Evolutionary conservation across 2,113 vertebrate genomes (phyloP).

Genomic region (Stegostoma tigrinum): DNA sequence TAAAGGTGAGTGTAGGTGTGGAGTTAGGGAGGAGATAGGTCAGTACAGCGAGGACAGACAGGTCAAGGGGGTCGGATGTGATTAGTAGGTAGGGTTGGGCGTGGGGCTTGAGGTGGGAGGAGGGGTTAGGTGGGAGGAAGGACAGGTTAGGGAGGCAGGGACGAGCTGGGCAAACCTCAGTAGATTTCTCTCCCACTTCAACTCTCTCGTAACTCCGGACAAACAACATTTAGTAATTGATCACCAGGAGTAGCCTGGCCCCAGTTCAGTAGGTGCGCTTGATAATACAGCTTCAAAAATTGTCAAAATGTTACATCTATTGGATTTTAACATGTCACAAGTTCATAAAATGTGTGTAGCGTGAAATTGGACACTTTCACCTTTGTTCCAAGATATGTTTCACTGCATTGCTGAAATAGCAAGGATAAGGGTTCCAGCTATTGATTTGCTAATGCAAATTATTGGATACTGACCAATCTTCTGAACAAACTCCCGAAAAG

Average conservation of each 20-base stretch:
- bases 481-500: background rate
- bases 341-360: background rate
- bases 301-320: background rate
- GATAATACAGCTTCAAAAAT: background rate
- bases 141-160: too few species aligned
- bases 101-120: too few species aligned
- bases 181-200: too few species aligned
- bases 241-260: background rate
- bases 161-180: too few species aligned
- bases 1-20: too few species aligned
- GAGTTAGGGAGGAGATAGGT: too few species aligned
- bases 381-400: background rate
- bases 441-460: background rate
- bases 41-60: too few species aligned
- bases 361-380: background rate
- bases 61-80: too few species aligned
- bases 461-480: background rate
- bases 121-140: too few species aligned
- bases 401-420: background rate
- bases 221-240: background rate
- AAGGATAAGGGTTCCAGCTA: background rate
- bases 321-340: background rate
- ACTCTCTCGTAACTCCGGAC: too few species aligned
- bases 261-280: background rate
- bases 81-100: too few species aligned